Evolutionary conservation across 2,888 invertebrate species (phyloP), one percentile per base, ranked within the genome.

Genomic region (Cerastis rubricosa): DNA sequence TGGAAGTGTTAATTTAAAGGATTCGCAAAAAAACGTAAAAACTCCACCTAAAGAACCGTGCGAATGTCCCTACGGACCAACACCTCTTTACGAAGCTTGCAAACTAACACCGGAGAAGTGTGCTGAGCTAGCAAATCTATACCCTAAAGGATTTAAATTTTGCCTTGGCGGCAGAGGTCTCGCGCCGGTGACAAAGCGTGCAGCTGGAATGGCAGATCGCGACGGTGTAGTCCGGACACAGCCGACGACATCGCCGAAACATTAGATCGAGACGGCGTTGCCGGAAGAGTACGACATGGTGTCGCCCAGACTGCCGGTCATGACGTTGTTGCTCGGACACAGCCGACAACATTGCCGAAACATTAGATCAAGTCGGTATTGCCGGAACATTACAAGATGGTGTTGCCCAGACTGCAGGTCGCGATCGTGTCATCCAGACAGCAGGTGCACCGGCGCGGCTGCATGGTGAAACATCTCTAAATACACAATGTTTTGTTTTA

Each of bases 101-200:
- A 70, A n/a, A 7, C 2, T 25, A 35, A 22, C 19, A 19, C 45
- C 71, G 5, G 43, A 54, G 1, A 25, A n/a, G n/a, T 57, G 78
- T 61, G 69, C 59, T 47, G 78, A 71, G 11, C 68, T 67, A 40
- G 51, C 67, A 22, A 69, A 81, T 2, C 29, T 14, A 17, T 81
- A 81, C 40, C 45, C 51, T n/a, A 84, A 80, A 81, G 90, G 91
- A 6, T 78, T 92, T 0, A 92, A 91, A 80, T 51, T 93, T 47
- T 79, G 84, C 25, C 83, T 93, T 12, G 87, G 84, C 22, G 92
- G 87, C 0, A 93, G 91, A 83, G 92, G 91, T 0, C 89, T 90
- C 6, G 83, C 83, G 7, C 43, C 9, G 9, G 14, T 8, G 19
- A n/a, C 14, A 11, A 35, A 25, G 2, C 4, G 4, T 57, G 7